Evolutionary conservation across 2,113 vertebrate genomes (phyloP).

Genomic region (Lanius collurio): DNA sequence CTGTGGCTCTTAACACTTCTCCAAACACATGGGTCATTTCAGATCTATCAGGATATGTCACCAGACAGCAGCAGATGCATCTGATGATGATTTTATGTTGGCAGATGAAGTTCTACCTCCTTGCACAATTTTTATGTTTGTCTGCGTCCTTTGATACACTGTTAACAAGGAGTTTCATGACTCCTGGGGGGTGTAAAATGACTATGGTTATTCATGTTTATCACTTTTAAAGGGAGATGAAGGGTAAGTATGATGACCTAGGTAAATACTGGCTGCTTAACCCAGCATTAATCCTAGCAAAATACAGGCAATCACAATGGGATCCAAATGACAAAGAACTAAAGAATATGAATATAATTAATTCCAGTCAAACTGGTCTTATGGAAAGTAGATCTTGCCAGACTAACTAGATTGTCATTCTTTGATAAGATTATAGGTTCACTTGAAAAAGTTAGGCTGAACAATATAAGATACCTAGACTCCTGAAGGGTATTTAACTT

Average conservation of each 20-base stretch:
- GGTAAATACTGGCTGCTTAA: not conserved
- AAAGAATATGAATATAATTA: conserved; percentile 7
- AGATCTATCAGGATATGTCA: not conserved
- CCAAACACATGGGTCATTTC: not conserved
- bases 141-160: not conserved
- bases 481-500: not conserved
- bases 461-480: not conserved
- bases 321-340: not conserved
- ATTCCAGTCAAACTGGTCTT: not conserved
- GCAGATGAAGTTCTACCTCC: not conserved
- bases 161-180: not conserved
- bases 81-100: not conserved
- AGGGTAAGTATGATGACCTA: not conserved
- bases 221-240: not conserved
- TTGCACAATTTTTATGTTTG: not conserved
- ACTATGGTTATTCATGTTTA: not conserved
- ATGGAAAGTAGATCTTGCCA: not conserved
- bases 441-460: not conserved
- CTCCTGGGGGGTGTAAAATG: not conserved
- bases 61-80: not conserved
- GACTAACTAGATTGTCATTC: not conserved
- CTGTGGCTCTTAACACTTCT: not conserved
- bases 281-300: not conserved
- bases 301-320: not conserved
- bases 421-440: not conserved